A percentile compares a stretch with the other conserved stretches of the same genome.
Evolutionary conservation across 92 coral and sea anemone genomes (phyloP).

Genomic region (Porites evermanni): DNA sequence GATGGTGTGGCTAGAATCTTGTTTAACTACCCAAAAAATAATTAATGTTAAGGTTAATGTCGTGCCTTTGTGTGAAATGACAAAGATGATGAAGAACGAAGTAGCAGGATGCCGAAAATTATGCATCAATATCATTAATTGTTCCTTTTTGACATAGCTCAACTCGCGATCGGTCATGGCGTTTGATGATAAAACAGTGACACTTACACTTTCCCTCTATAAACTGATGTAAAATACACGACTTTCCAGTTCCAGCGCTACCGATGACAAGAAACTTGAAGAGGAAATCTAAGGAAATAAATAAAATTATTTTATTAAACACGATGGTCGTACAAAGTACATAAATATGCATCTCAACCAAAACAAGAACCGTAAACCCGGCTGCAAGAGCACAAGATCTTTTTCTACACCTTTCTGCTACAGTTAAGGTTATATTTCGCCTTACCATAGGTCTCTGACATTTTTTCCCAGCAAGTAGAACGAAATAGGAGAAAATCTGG

Average conservation of each 20-base stretch:
- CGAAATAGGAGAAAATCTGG: constrained; percentile 23
- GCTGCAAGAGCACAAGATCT: constrained; percentile 8
- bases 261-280: constrained; percentile 99
- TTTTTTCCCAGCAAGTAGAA: constrained; percentile 44
- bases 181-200: neutral
- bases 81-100: neutral
- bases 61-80: neutral
- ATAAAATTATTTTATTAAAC: constrained; percentile 5
- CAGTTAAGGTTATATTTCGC: neutral
- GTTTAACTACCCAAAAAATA: constrained; percentile 76
- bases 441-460: constrained; percentile 99
- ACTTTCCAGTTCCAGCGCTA: constrained; percentile 99
- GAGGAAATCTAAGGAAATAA: constrained; percentile 84
- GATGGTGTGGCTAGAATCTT: constrained; percentile 98
- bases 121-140: constrained; percentile 5
- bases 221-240: constrained; percentile 97
- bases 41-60: neutral
- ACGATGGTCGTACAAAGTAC: neutral
- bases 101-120: neutral
- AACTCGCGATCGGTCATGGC: neutral
- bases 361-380: neutral
- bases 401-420: neutral
- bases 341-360: neutral
- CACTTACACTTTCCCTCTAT: constrained; percentile 99
- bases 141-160: neutral